Evolutionary conservation across 2,797 vertebrate species (phyloP), one percentile per base, ranked within the genome.

Genomic region (Falco cherrug): DNA sequence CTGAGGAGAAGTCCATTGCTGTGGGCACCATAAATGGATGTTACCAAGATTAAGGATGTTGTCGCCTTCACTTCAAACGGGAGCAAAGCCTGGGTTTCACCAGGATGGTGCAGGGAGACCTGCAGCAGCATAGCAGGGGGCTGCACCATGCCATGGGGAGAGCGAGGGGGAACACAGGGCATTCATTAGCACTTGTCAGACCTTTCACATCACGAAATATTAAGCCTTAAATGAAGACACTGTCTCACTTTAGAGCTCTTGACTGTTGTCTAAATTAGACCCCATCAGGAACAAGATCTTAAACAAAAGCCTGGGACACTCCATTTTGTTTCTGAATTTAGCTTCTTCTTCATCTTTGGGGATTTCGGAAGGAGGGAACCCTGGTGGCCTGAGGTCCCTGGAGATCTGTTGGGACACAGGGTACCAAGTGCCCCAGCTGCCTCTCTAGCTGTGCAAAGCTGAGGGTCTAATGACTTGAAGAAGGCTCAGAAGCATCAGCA

Each of bases 151-250:
- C 35, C 2, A 0, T 5, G 11, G 29, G 31, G 25, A 64, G 69
- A n/a, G 59, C 41, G 24, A 41, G 19, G 21, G 41, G 28, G 2
- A 60, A 0, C 45, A 18, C 0, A 0, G 18, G 18, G 29, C 31
- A 9, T 39, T 69, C 8, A 5, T 12, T 5, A 39, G 29, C 50
- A 4, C 25, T n/a, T 25, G 4, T 60, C 73, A 90, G 43, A 78
- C 22, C 28, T 56, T 48, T 21, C 75, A 24, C 43, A 43, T 61
- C 48, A 57, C 57, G 15, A 57, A n/a, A 29, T 14, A 61, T 13
- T 47, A 33, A 83, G 8, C 25, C 13, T 37, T 80, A 83, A 83
- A 39, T 7, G 22, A 91, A 18, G 56, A 9, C 67, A 69, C 4
- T 5, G 53, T 14, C 65, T 78, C 35, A 33, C 11, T 65, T 87